A percentile compares a stretch with the other conserved stretches of the same genome.
phyloP scores from a whole-genome alignment of 2,888 invertebrate genomes.

The Oxyteleia sp. region DNA sequence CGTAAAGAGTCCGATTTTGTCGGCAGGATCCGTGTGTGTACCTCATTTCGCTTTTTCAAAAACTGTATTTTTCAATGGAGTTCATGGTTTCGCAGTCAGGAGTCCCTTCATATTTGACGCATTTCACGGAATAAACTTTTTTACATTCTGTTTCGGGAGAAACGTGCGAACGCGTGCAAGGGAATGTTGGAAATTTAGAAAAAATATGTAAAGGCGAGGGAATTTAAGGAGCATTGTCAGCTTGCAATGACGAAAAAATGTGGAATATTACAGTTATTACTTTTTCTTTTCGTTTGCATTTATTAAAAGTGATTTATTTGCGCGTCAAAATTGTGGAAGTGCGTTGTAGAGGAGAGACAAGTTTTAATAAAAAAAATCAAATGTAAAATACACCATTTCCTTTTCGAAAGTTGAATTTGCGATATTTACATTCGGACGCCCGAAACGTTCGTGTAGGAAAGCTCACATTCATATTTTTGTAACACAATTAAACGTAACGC shows the following conservation, averaged over 20 bases:
- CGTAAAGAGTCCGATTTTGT: slow-evolving; percentile 24
- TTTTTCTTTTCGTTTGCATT: too few species aligned
- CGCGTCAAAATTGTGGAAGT: too few species aligned
- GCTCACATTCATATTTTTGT: slow-evolving; percentile 22
- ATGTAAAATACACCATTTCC: not conserved
- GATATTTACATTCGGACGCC: not conserved
- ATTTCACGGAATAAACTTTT: slow-evolving; percentile 45
- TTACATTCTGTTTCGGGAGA: slow-evolving; percentile 31
- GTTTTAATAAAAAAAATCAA: not conserved
- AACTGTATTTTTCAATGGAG: slow-evolving; percentile 27
- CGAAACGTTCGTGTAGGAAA: slow-evolving; percentile 24
- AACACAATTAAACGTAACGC: slow-evolving; percentile 52
- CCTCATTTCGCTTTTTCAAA: slow-evolving; percentile 14
- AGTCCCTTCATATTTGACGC: slow-evolving; percentile 36
- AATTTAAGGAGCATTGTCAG: slow-evolving; percentile 36
- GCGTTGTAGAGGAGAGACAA: too few species aligned
- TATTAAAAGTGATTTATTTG: too few species aligned
- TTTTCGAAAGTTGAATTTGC: not conserved
- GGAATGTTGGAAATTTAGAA: slow-evolving; percentile 28
- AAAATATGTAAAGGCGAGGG: slow-evolving; percentile 21
- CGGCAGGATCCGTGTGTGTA: not conserved
- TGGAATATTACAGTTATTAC: not conserved
- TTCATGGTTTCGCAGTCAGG: slow-evolving; percentile 28
- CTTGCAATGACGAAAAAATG: slow-evolving; percentile 10
- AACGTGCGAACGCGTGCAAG: slow-evolving; percentile 28